Percentiles rank a stretch among this genome's conserved stretches.
Conservation (phyloP, 2,888 invertebrate genomes). For the Ornithoptera alexandrae region DNA sequence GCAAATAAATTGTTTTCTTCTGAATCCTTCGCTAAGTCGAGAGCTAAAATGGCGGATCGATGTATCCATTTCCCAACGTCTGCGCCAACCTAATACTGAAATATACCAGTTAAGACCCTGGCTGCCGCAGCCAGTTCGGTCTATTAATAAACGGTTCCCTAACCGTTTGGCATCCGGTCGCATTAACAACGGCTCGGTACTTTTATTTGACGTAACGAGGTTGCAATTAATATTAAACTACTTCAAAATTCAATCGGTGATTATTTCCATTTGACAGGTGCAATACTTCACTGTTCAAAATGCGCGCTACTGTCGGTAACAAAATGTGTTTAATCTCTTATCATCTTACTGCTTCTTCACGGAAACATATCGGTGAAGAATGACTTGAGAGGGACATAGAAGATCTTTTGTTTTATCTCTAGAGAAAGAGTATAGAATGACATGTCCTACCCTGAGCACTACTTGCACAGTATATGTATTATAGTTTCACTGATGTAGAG, state of each 20-base stretch:
- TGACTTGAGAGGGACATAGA: no score
- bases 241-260: constrained; percentile 21
- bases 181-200: constrained; percentile 25
- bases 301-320: background rate
- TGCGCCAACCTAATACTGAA: constrained; percentile 5
- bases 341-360: background rate
- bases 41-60: background rate
- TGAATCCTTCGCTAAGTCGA: background rate
- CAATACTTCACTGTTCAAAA: constrained; percentile 13
- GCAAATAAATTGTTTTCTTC: constrained; percentile 1
- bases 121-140: constrained; percentile 7
- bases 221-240: constrained; percentile 26
- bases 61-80: background rate
- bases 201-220: constrained; percentile 27
- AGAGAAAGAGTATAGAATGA: no score
- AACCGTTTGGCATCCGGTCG: constrained; percentile 18
- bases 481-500: no score
- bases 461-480: no score
- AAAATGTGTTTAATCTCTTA: background rate
- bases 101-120: constrained; percentile 9
- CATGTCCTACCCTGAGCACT: no score
- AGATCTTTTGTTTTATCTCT: no score
- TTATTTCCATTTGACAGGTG: constrained; percentile 21
- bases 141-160: constrained; percentile 19
- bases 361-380: background rate